These are phyloP conservation scores for Nymphalis urticae DNA, from an alignment of 2,888 invertebrate genomes.

Conservation along the genomic window DNA sequence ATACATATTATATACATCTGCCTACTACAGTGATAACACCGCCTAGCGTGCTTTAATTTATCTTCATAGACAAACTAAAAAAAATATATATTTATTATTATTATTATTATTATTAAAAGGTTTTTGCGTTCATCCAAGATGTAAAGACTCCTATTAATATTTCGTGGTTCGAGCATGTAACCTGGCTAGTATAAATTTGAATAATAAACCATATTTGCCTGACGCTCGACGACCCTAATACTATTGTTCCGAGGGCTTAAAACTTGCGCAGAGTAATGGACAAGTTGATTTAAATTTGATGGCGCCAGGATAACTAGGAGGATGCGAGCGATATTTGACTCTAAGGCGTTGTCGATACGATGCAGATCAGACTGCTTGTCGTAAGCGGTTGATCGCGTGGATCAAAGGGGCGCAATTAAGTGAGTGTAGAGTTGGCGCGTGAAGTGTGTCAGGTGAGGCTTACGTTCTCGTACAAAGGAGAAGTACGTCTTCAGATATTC, in stretches of 20 bases:
- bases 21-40: too few species aligned
- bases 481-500: slow-evolving; percentile 6
- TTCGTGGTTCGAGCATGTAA: background rate
- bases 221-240: slow-evolving; percentile 1
- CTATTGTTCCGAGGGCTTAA: slow-evolving; percentile 13
- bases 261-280: slow-evolving; percentile 15
- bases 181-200: background rate
- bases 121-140: too few species aligned
- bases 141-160: background rate
- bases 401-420: slow-evolving; percentile 20
- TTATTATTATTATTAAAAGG: too few species aligned
- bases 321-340: background rate
- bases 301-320: background rate
- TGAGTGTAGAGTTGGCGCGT: slow-evolving; percentile 21
- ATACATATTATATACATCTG: too few species aligned
- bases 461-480: slow-evolving; percentile 2
- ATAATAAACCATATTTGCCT: slow-evolving; percentile 6
- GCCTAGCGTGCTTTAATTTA: too few species aligned
- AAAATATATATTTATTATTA: too few species aligned
- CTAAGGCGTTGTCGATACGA: background rate
- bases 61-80: too few species aligned
- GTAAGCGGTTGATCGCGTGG: slow-evolving; percentile 5
- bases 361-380: too few species aligned
- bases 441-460: slow-evolving; percentile 19
- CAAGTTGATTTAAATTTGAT: slow-evolving; percentile 23